Base-by-base conservation (phyloP, 2,797 vertebrate genomes). In the Danio jaintianensis region DNA sequence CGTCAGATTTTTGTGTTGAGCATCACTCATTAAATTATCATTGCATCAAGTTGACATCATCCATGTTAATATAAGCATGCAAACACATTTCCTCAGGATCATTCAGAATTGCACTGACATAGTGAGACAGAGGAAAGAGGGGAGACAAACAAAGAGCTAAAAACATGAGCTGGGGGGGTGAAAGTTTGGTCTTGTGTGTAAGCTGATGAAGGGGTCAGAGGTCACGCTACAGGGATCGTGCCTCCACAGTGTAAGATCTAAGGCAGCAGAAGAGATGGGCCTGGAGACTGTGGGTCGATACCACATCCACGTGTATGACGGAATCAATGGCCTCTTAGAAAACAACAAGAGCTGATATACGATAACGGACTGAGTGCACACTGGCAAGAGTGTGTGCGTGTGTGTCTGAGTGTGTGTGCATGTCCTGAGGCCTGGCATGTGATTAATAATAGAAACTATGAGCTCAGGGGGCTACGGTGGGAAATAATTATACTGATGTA, bases 61-160 rank as follows among this genome's bases (percentile, higher is more conserved):
- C 92, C 92, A 91, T 94, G 91, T 93, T 93, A 92, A 93, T 93
- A 93, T 92, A 93, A 92, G 93, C 93, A 94, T 94, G 93, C 93
- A 94, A 91, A 93, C 91, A 92, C 89, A 85, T 89, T 91, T 90
- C 90, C 90, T 91, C 89, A 89, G 85, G 89, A 90, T 91, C 92
- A 91, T 90, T 92, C 91, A 86, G 89, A 90, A 90, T 89, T 90
- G 91, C 87, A 91, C 90, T 87, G 90, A 93, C 89, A 89, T 82
- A 80, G 88, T 85, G 88, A 87, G 89, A 87, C 86, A 88, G 83
- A 67, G 79, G 75, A 84, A 66, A 62, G 82, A 82, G 69, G 47
- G 64, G 59, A 50, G 50, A 61, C 38, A 7, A 53, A 61, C 43
- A 58, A 5, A 61, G 29, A 63, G 9, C 43, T 29, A 70, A 47